Conservation (phyloP, 2,113 vertebrate genomes). For the Pteropus alecto region DNA sequence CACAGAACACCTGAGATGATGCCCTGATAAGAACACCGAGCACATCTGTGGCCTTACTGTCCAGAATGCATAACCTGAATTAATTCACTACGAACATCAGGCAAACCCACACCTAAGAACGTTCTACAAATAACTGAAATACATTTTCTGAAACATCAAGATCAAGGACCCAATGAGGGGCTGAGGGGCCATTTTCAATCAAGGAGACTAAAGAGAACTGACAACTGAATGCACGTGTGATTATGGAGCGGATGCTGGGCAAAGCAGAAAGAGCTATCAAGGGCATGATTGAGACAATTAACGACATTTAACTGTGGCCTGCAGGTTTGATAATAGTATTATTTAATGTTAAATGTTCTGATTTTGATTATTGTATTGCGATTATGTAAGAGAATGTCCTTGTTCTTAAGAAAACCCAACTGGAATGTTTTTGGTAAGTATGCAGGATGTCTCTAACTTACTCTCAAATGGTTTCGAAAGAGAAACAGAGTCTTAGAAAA, state of each 20-base stretch:
- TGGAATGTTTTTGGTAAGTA: neutral
- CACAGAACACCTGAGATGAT: fast-evolving
- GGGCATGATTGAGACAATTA: neutral
- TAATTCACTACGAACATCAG: neutral
- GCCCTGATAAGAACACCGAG: neutral
- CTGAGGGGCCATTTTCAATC: neutral
- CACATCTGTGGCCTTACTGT: neutral
- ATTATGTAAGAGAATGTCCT: neutral
- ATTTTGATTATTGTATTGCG: neutral
- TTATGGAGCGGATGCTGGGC: neutral
- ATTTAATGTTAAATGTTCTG: neutral
- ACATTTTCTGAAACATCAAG: neutral
- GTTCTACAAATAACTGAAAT: neutral
- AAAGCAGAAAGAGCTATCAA: neutral
- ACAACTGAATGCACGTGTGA: neutral
- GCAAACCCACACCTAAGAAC: neutral
- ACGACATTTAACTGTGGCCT: neutral
- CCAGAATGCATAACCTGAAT: neutral
- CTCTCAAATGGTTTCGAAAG: neutral
- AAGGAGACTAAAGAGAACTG: neutral
- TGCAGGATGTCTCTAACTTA: neutral
- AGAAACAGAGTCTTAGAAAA: neutral
- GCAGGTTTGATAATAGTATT: neutral
- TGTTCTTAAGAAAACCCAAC: neutral
- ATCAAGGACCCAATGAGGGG: neutral